phyloP scores from a whole-genome alignment of 2,113 vertebrate species.

The Oryzias woworae region DNA sequence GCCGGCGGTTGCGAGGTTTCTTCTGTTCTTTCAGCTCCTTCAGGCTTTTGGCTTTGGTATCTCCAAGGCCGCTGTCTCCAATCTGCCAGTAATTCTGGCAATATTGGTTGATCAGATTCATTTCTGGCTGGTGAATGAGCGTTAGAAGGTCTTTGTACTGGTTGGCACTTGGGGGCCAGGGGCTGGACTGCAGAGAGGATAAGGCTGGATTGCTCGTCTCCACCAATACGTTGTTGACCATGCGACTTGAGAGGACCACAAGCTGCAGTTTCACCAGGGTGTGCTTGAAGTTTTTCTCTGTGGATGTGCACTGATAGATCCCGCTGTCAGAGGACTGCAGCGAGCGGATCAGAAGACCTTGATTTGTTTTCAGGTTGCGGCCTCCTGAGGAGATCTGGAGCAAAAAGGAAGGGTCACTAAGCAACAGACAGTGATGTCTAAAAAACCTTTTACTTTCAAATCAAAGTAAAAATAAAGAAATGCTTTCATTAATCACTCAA shows the following conservation, averaged over 20 bases:
- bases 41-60: constrained; percentile 77
- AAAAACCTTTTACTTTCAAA: too few species aligned
- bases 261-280: constrained; percentile 90
- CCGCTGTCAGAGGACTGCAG: constrained; percentile 88
- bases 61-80: constrained; percentile 76
- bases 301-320: constrained; percentile 95
- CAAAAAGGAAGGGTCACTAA: background rate
- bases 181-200: constrained; percentile 73
- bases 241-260: constrained; percentile 86
- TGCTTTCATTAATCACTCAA: too few species aligned
- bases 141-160: constrained; percentile 95
- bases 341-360: constrained; percentile 91
- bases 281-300: constrained; percentile 99
- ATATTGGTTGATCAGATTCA: constrained; percentile 98
- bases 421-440: too few species aligned
- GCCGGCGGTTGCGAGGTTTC: constrained; percentile 94
- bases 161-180: constrained; percentile 79
- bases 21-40: constrained; percentile 94
- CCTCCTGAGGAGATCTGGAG: constrained; percentile 89
- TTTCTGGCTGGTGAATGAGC: constrained; percentile 94
- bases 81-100: constrained; percentile 97
- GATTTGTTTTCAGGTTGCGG: constrained; percentile 90
- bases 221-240: constrained; percentile 87
- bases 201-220: constrained; percentile 75
- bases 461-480: too few species aligned